These are phyloP conservation scores for Aphis gossypii DNA, from an alignment of 1,140 invertebrate genomes.

Conservation along the genomic window DNA sequence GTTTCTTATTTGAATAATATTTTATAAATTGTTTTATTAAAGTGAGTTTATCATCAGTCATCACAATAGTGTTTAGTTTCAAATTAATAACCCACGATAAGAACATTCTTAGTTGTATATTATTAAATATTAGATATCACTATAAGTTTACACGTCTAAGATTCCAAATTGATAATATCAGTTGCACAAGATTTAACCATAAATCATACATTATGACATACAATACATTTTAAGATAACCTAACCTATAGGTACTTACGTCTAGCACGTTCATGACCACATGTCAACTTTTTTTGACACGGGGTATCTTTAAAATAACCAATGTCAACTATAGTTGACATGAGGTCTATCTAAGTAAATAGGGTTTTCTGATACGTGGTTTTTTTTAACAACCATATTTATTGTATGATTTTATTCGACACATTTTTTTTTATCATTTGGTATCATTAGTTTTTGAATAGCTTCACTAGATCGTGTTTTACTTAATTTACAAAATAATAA, in stretches of 20 bases:
- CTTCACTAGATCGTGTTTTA: no score
- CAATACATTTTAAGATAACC: no score
- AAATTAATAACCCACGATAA: background rate
- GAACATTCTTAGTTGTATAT: background rate
- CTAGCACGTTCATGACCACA: background rate
- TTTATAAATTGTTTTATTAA: background rate
- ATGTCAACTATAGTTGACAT: background rate
- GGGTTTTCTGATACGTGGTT: background rate
- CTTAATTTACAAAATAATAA: no score
- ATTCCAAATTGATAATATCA: no score
- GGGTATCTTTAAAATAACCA: background rate
- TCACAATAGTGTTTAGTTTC: background rate
- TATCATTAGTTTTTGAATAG: no score
- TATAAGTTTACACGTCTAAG: background rate
- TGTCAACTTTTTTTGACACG: background rate
- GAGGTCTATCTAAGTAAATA: background rate
- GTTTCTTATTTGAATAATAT: background rate
- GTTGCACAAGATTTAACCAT: no score
- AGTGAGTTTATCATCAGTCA: background rate
- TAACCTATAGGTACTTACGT: no score
- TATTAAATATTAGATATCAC: background rate
- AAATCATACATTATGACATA: no score
- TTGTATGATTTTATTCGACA: no score
- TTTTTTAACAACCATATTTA: no score
- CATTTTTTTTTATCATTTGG: no score